Conservation (phyloP, 1,140 invertebrate genomes). For the Ceratosolen solmsi region DNA sequence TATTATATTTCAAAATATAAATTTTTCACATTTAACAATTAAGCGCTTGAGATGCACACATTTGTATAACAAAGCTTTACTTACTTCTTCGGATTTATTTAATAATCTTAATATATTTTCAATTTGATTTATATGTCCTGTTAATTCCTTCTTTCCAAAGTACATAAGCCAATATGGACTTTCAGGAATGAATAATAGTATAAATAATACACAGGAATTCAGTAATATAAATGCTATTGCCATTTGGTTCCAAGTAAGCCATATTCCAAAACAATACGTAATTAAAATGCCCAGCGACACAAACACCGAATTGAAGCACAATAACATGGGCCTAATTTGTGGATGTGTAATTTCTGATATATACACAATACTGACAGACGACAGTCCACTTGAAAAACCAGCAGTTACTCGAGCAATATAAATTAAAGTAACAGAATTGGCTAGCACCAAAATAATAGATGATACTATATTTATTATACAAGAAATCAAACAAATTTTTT, state of each 20-base stretch:
- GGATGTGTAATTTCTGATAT: slow-evolving; percentile 76
- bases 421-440: slow-evolving; percentile 67
- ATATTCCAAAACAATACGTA: slow-evolving; percentile 71
- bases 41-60: too few relatives aligned
- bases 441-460: slow-evolving; percentile 75
- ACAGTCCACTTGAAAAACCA: slow-evolving; percentile 74
- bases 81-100: slow-evolving; percentile 63
- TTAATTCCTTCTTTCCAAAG: slow-evolving; percentile 63
- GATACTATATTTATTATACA: slow-evolving; percentile 75
- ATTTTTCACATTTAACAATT: too few relatives aligned
- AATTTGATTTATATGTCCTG: slow-evolving; percentile 60
- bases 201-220: slow-evolving; percentile 61
- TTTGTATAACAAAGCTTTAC: not conserved
- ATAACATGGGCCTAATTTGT: slow-evolving; percentile 72
- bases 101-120: slow-evolving; percentile 69
- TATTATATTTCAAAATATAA: not conserved
- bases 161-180: slow-evolving; percentile 76
- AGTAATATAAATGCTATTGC: slow-evolving; percentile 69
- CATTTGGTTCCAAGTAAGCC: slow-evolving; percentile 72
- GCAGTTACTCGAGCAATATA: slow-evolving; percentile 73
- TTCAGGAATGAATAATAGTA: slow-evolving; percentile 73
- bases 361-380: slow-evolving; percentile 74
- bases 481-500: slow-evolving; percentile 73
- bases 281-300: slow-evolving; percentile 76
- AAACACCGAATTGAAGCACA: slow-evolving; percentile 76